Evolutionary conservation across 2,888 invertebrate species (phyloP), one percentile per base, ranked within the genome.

Genomic region (Limnephilus marmoratus): DNA sequence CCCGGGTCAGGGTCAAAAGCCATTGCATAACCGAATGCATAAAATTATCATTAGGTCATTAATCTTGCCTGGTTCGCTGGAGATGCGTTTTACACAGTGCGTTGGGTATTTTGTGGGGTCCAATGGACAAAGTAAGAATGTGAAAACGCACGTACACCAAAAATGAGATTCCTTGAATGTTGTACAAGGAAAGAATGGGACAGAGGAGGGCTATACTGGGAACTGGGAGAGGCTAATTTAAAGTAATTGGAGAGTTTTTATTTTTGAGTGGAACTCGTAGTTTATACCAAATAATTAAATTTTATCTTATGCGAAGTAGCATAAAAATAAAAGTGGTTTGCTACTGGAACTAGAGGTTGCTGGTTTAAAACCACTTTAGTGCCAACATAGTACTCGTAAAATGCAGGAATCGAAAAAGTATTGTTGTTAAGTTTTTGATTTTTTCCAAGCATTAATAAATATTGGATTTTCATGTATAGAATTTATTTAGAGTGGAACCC

Each of bases 1-100:
- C 29, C n/a, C n/a, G 41, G n/a, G 86, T 45, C 15, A 24, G n/a
- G 86, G 86, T 86, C 45, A 86, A 86, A 86, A 86, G 86, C n/a
- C 86, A 86, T 86, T 86, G 86, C 49, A 86, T 86, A 49, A 86
- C 45, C 24, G 13, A 68, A 45, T 41, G 86, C 29, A 86, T 86
- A 86, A 41, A 24, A 86, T 45, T 86, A 86, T 49, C 29, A 86
- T 31, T 86, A 41, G 86, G 45, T 41, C 41, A 86, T 86, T 86
- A 45, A 86, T 86, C 41, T 86, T 86, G 15, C 13, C 9, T 45
- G 86, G n/a, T 49, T 86, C 49, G 86, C n/a, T 49, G 49, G 86
- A 45, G 41, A 37, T 45, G 45, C 24, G 41, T n/a, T n/a, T 86
- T 45, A 29, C 29, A 41, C 41, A 5, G 29, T 45, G 86, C 68